Base-by-base conservation (phyloP, 1,140 invertebrate species). In the Cataglyphis hispanica region DNA sequence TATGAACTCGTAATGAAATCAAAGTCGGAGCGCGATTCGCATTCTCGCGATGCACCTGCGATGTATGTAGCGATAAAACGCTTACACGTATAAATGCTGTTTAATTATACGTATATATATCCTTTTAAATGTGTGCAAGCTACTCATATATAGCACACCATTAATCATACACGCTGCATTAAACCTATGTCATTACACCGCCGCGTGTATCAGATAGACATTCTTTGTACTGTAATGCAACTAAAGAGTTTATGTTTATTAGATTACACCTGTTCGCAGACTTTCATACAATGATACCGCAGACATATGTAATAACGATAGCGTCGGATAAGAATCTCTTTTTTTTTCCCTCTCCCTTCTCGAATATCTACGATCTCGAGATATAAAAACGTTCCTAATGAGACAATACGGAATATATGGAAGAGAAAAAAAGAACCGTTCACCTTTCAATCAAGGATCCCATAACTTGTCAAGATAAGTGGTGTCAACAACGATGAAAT, bases 161-260 rank as follows among this genome's bases (percentile, higher is more conserved):
- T 83, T 74, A 83, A 83, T 83, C 78, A 83, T 83, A 83, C 67
- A 83, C 53, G 78, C 78, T 74, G 78, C 78, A 83, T 83, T 83
- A 83, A 83, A 69, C 37, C 67, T 34, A 69, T 83, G 78, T 83
- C 78, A 83, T 83, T 83, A 83, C 78, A 72, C 78, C 53, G 31
- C 7, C 66, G 46, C 16, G 56, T 83, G 37, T 83, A 83, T 83
- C 78, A 83, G 78, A 83, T 83, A 74, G 78, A 83, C 56, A 74
- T 74, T 74, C 78, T 74, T 60, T 72, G 78, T 81, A 43, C 7
- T 31, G 66, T 27, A 83, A 74, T 83, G 78, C 37, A 74, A 46
- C 78, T 61, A 61, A 74, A 83, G 78, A 74, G 78, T 60, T 72
- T 83, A 80, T 19, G 67, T 83, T 83, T 83, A 83, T 83, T 83